Base-by-base conservation (phyloP, 2,113 vertebrate genomes). In the Nansenia antarctica region DNA sequence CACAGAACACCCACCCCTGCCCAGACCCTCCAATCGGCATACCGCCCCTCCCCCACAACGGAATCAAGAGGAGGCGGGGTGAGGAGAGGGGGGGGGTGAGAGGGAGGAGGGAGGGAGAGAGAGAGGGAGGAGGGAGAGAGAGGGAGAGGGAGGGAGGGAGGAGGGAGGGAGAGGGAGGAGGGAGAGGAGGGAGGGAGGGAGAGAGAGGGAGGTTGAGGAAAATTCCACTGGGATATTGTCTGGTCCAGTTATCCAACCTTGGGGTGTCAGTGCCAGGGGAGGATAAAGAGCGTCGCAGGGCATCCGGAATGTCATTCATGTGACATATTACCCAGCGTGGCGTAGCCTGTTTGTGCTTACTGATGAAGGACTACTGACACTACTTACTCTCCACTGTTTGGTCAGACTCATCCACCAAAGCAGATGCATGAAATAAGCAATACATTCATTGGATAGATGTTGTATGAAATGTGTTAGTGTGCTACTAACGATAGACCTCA, bases 161-260 rank as follows among this genome's bases (percentile, higher is more conserved):
- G 54, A 37, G 64, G 57, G 63, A 45, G 58, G 74, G 49, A 8
- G 49, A 2, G 12, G 49, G 49, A 20, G 6, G 20, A n/a, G 49
- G 2, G 49, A 8, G 49, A 20, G 45, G 3, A 9, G 7, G 15
- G 20, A 20, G 20, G 22, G 49, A 20, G 49, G 49, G 9, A 9
- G 2, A 3, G n/a, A n/a, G 47, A 14, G 45, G 47, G 7, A 2
- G 47, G 20, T 8, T 20, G 74, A 65, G 71, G 74, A 67, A 79
- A 83, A 75, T 73, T 79, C 76, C 79, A 79, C 61, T 74, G 24
- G 62, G 71, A 74, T 62, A 66, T 69, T 59, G 53, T 69, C 55
- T 62, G 53, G 67, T 67, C 65, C 31, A 45, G 30, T 79, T 49
- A 42, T 49, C 14, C 69, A 65, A 70, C 37, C 70, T 54, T 42